These are phyloP conservation scores for Helicolenus hilgendorfi DNA, from an alignment of 2,797 vertebrate species.

Conservation along the genomic window DNA sequence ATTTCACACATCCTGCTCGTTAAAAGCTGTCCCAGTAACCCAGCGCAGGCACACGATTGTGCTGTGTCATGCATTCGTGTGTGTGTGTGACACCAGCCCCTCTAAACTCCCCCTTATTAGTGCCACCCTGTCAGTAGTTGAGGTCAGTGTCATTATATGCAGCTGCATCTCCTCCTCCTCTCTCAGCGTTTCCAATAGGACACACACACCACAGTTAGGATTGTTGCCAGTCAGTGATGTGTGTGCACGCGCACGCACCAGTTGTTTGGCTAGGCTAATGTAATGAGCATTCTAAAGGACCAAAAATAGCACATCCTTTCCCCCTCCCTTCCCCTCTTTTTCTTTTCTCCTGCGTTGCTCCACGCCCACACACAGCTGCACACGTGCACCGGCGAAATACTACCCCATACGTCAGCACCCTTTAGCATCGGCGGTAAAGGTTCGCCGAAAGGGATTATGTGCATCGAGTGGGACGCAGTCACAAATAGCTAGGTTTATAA, in stretches of 20 bases:
- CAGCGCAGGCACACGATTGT: not conserved
- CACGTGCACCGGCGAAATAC: conserved; percentile 39
- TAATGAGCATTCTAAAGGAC: conserved; percentile 78
- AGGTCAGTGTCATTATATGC: conserved; percentile 33
- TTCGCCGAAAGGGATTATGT: conserved; percentile 75
- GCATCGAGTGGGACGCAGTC: conserved; percentile 73
- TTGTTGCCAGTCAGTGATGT: conserved; percentile 38
- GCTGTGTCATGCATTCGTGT: conserved; percentile 22
- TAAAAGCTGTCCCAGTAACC: conserved; percentile 50
- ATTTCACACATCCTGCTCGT: conserved; percentile 1
- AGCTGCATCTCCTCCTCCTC: conserved; percentile 40
- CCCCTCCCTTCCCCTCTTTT: not conserved
- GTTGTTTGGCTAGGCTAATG: conserved; percentile 78
- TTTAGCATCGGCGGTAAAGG: conserved; percentile 44
- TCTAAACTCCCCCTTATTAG: conserved; percentile 36
- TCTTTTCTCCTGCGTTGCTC: conserved; percentile 30
- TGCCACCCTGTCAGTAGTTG: conserved; percentile 20
- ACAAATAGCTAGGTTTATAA: conserved; percentile 82
- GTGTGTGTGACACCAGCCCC: conserved; percentile 12
- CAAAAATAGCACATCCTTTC: conserved; percentile 66
- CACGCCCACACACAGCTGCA: conserved; percentile 51
- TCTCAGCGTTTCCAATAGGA: conserved; percentile 34
- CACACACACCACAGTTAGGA: conserved; percentile 48
- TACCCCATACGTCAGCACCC: conserved; percentile 63
- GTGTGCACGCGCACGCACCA: conserved; percentile 32